These are phyloP conservation scores for Pristionchus maxplancki DNA, from an alignment of 2,888 invertebrate genomes.

Conservation along the genomic window DNA sequence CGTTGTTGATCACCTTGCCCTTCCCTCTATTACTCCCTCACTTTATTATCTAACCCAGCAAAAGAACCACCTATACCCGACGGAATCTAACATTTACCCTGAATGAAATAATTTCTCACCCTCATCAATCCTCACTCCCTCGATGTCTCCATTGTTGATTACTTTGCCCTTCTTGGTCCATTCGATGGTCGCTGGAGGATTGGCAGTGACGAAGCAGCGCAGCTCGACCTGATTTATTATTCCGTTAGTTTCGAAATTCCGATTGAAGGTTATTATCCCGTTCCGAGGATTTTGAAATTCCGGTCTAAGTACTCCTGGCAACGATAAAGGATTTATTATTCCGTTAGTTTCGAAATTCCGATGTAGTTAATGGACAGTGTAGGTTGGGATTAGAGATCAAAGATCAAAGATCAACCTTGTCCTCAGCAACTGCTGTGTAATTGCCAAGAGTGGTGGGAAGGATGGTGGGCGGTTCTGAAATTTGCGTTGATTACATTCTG, in stretches of 20 bases:
- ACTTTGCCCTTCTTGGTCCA: conserved; percentile 66
- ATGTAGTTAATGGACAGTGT: not conserved
- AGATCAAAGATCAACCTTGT: conserved; percentile 51
- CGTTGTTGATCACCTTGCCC: too few relatives aligned
- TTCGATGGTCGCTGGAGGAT: conserved; percentile 61
- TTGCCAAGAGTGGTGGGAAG: conserved; percentile 63
- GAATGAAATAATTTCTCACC: not conserved
- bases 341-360: not conserved
- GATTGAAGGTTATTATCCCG: not conserved
- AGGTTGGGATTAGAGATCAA: not conserved
- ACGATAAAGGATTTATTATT: too few relatives aligned
- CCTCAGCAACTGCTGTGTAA: conserved; percentile 68
- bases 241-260: not conserved
- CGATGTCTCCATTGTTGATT: conserved; percentile 45
- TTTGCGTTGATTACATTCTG: not conserved
- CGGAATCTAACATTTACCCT: too few relatives aligned
- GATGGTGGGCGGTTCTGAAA: conserved; percentile 71
- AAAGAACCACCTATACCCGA: too few relatives aligned
- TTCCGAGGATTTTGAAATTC: not conserved
- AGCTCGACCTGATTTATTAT: conserved; percentile 58
- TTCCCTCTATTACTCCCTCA: too few relatives aligned
- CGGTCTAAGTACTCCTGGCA: not conserved
- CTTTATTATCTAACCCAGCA: too few relatives aligned
- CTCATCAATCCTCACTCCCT: conserved; percentile 46
- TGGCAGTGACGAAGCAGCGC: conserved; percentile 68